Evolutionary conservation across 2,888 invertebrate genomes (phyloP), one percentile per base, ranked within the genome.

Genomic region (Acronicta aceris): DNA sequence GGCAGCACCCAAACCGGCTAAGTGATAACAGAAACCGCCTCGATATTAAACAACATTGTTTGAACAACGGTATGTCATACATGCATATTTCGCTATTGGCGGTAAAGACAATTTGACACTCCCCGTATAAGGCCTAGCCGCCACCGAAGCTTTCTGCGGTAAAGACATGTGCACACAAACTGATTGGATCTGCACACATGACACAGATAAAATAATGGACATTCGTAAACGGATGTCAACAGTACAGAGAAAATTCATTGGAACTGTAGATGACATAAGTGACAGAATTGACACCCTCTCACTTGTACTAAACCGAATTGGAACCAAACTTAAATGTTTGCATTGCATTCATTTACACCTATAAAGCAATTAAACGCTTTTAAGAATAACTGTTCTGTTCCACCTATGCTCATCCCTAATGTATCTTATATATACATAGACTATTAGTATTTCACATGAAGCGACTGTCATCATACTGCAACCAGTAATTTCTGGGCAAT

Each of bases 21-120:
- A 67, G 81, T 81, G 86, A 83, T 87, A 86, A 86, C 83, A 78
- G 81, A 82, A 79, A 76, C 65, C 79, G 71, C 81, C 81, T 83
- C 81, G 79, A 69, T 62, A 40, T n/a, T 75, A 9, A 30, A 47
- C 30, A 48, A 33, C 16, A 13, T 72, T 77, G 73, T 77, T 81
- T 72, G 68, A 71, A 81, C 72, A 81, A 81, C 79, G 74, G 77
- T 72, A 30, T 59, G 57, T 46, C 46, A 50, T 55, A 53, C 48
- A 21, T 38, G 17, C 40, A 30, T 47, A 50, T 69, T 69, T 64
- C 65, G 59, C 74, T 38, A 71, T 68, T 53, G 55, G 49, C 56
- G 46, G 40, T 25, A 41, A 58, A 71, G 55, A 64, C 73, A 74
- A 81, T 81, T 89, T 88, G 86, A 86, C 89, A 88, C 89, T 77